Evolutionary conservation across 2,797 vertebrate genomes (phyloP).

Genomic region (Spea hammondii): DNA sequence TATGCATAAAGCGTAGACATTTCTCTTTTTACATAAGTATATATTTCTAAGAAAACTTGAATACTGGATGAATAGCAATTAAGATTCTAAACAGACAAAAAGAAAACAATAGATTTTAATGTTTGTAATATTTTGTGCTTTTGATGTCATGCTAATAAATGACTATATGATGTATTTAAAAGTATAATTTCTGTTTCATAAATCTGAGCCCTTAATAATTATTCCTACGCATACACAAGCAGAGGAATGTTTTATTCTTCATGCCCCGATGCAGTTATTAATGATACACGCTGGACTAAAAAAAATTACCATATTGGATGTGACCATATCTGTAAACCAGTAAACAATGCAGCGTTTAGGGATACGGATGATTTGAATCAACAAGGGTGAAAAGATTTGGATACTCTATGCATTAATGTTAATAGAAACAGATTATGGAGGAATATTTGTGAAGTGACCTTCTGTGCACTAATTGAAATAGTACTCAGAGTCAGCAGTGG

Average conservation of each 20-base stretch:
- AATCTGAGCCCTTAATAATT: conserved; percentile 63
- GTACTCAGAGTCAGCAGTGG: conserved; percentile 99
- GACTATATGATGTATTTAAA: conserved; percentile 58
- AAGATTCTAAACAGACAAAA: conserved; percentile 11
- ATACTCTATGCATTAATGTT: conserved; percentile 99
- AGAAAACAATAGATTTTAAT: conserved; percentile 23
- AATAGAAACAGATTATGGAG: conserved; percentile 99
- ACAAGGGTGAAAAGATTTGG: conserved; percentile 99
- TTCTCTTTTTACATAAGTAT: too few relatives aligned
- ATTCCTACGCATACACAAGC: conserved; percentile 66
- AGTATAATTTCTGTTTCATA: conserved; percentile 60
- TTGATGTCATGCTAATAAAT: conserved; percentile 58
- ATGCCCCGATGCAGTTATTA: conserved; percentile 84
- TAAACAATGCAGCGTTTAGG: conserved; percentile 97
- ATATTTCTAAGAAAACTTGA: too few relatives aligned
- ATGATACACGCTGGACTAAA: conserved; percentile 87
- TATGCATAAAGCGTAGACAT: too few relatives aligned
- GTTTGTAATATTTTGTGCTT: conserved; percentile 43
- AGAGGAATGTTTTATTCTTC: conserved; percentile 79
- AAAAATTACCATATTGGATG: conserved; percentile 94
- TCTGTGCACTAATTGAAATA: conserved; percentile 99
- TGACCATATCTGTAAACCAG: conserved; percentile 93
- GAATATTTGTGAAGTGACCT: conserved; percentile 99
- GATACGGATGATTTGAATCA: conserved; percentile 99
- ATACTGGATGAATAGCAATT: conserved; percentile 13